A percentile compares a stretch with the other conserved stretches of the same genome.
Evolutionary conservation across 1,140 invertebrate genomes (phyloP).

Genomic region (Temnothorax nylanderi): DNA sequence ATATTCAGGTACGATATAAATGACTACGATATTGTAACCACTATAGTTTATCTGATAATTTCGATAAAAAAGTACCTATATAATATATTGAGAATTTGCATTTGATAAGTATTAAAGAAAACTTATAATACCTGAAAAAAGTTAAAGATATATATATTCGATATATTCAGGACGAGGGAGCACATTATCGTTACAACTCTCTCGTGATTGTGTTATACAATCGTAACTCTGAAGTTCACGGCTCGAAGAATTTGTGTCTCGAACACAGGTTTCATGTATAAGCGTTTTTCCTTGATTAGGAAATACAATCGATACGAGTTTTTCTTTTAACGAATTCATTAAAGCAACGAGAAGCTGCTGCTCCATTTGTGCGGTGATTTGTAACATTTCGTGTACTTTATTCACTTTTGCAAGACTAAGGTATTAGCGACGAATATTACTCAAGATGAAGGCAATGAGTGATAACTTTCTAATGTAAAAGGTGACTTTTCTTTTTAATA

Average conservation of each 20-base stretch:
- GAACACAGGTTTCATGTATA: slow-evolving; percentile 36
- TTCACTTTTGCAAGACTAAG: slow-evolving; percentile 14
- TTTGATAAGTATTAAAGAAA: not conserved
- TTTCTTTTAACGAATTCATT: slow-evolving; percentile 42
- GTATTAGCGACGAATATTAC: not conserved
- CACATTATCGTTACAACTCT: not conserved
- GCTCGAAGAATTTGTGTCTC: not conserved
- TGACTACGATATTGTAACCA: not conserved
- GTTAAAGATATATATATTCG: not conserved
- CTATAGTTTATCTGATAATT: not conserved
- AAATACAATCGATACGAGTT: slow-evolving; percentile 27
- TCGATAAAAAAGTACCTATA: not conserved
- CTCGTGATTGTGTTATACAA: not conserved
- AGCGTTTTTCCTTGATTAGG: slow-evolving; percentile 14
- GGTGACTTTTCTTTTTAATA: not conserved
- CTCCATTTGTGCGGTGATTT: slow-evolving; percentile 37
- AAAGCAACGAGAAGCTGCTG: slow-evolving; percentile 32
- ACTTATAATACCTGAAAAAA: not conserved
- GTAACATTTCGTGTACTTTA: not conserved
- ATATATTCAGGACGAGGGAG: not conserved
- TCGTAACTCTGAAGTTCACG: slow-evolving; percentile 61
- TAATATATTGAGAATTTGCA: not conserved
- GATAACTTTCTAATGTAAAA: not conserved
- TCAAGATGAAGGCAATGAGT: not conserved
- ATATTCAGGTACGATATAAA: slow-evolving; percentile 88